A percentile compares a stretch with the other conserved stretches of the same genome.
Evolutionary conservation across 1,140 invertebrate genomes (phyloP).

Genomic region (Heliconius eleuchia): DNA sequence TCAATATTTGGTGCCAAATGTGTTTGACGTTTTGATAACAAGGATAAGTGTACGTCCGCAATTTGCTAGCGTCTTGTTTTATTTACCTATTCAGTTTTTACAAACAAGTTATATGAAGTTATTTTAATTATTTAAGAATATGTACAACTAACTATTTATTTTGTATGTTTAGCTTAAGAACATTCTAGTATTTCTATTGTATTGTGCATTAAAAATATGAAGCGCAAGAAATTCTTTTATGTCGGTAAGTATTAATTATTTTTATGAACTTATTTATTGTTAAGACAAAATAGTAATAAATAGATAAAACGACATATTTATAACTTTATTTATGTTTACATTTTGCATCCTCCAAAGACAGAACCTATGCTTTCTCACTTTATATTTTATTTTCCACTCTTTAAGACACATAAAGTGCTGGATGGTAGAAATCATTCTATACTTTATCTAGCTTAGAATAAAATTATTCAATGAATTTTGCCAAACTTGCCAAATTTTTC

Average conservation of each 20-base stretch:
- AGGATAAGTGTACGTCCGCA: neutral
- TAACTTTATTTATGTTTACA: no score
- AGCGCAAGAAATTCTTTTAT: neutral
- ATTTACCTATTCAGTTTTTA: neutral
- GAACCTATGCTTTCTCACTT: no score
- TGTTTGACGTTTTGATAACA: constrained; percentile 3
- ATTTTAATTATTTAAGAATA: neutral
- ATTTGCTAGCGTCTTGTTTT: neutral
- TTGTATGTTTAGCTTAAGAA: neutral
- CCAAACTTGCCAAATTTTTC: no score
- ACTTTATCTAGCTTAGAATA: no score
- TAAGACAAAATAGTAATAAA: no score
- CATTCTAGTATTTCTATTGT: neutral
- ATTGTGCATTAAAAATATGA: neutral
- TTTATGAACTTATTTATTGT: neutral
- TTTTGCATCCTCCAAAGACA: no score
- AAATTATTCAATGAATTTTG: no score
- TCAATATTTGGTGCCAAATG: neutral
- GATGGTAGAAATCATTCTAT: no score
- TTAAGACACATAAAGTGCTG: no score
- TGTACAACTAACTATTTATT: neutral
- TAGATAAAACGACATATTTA: no score
- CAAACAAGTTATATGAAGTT: neutral
- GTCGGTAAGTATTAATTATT: neutral
- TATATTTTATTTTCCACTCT: no score